phyloP scores from a whole-genome alignment of 2,113 vertebrate species.

The Anser brachyrhynchus region DNA sequence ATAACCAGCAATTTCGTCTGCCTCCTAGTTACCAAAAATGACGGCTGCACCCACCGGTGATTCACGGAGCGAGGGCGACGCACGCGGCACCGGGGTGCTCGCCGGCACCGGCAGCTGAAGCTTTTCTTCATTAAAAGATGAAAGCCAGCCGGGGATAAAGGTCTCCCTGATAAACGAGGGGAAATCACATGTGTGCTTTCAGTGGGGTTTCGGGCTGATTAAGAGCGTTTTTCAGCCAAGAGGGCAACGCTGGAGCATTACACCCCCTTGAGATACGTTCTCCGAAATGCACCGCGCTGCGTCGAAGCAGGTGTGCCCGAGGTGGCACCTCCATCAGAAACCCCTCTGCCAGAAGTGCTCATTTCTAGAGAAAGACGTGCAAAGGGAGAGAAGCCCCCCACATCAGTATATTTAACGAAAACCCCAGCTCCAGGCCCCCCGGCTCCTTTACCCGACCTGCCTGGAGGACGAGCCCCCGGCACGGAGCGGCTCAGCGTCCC shows the following conservation, averaged over 20 bases:
- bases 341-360: not conserved
- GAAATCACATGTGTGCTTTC: not conserved
- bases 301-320: not conserved
- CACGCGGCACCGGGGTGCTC: not conserved
- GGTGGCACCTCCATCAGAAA: not conserved
- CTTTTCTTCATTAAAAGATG: not conserved
- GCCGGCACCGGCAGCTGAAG: not conserved
- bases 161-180: not conserved
- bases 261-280: not conserved
- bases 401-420: not conserved
- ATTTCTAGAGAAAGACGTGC: not conserved
- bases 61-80: not conserved
- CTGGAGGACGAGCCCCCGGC: not conserved
- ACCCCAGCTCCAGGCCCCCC: not conserved
- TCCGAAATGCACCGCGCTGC: not conserved
- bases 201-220: not conserved
- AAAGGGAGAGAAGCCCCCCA: not conserved
- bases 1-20: constrained; percentile 73
- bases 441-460: not conserved
- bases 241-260: not conserved
- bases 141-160: not conserved
- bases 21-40: constrained; percentile 71
- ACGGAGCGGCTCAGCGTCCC: not conserved
- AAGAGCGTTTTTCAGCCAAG: not conserved
- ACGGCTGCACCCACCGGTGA: constrained; percentile 56